Base-by-base conservation (phyloP, 1,140 invertebrate genomes). In the Pissodes strobi region DNA sequence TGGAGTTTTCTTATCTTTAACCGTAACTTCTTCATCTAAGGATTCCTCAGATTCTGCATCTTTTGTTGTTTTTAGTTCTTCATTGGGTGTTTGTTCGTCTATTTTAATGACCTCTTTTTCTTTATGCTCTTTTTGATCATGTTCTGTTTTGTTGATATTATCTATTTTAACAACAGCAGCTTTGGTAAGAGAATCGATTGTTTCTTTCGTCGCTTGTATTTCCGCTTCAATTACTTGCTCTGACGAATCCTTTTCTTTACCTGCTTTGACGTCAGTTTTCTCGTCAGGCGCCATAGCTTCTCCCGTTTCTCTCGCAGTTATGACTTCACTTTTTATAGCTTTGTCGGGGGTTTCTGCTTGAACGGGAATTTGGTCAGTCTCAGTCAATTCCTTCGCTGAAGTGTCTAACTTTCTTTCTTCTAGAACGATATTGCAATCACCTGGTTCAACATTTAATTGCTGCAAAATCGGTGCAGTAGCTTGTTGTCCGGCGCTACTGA, bases 1-100 rank as follows among this genome's bases (percentile, higher is more conserved):
- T 15, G 46, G 43, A 15, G 15, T 13, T 25, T 59, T 43, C 23
- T 48, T 57, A 25, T 58, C 30, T 57, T 57, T 57, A 27, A 10
- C 69, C 10, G 27, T 60, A 61, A 51, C 30, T 18, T 57, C 23
- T 49, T 63, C 57, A 10, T 43, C 34, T 4, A 51, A 62, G 6
- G 37, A 27, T 43, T 67, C 49, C 9, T 22, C 17, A 1, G 18
- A 45, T 13, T 51, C 58, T n/a, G 41, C 66, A 4, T 37, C 22
- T 22, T 38, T 56, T 61, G 27, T 45, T 48, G 18, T 49, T 17
- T 17, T 23, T 18, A 13, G n/a, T 52, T 22, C 41, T 53, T 37
- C 2, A 3, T 19, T 8, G 12, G 18, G n/a, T n/a, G n/a, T 23
- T 4, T 23, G 3, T 18, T 51, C 12, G 2, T 15, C 23, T 17